Base-by-base conservation (phyloP, 2,888 invertebrate species). In the Furcula furcula region DNA sequence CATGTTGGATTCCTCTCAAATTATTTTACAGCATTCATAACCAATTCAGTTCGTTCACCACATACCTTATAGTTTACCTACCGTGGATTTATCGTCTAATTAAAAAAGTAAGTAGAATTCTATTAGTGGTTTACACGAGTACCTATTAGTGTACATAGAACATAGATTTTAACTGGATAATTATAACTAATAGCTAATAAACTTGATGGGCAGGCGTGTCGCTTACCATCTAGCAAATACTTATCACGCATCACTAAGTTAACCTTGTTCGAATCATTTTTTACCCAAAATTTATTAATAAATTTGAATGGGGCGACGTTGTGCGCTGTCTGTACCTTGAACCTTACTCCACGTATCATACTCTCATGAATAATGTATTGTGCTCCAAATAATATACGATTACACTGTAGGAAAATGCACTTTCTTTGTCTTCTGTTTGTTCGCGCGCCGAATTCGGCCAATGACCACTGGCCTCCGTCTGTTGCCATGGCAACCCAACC, bases 321-420 rank as follows among this genome's bases (percentile, higher is more conserved):
- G 13, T 15, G 18, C 7, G 23, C 51, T 20, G 57, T 62, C 79
- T 55, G 67, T 84, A 79, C 80, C 19, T 58, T 75, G 76, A 77
- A 77, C 80, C 79, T 78, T 74, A 74, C 77, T 75, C 69, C 70
- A 63, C 79, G 82, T 84, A 83, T 84, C 81, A 82, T 77, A 76
- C 71, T 56, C 72, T 78, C 76, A 84, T 85, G 84, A 77, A 85
- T 86, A 82, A 85, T 84, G 77, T 67, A 84, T 70, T 40, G 52
- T 70, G 83, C 79, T 84, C 83, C 81, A 81, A 83, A 84, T 83
- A 84, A 81, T 82, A 78, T 76, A 81, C 78, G 80, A 78, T 80
- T 78, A 73, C 77, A 66, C 58, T 56, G 53, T 46, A 76, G 76
- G 81, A 79, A 85, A 82, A 82, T 82, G 82, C 84, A 82, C 82